phyloP scores from a whole-genome alignment of 30 jellyfish, hydroid and myxozoan species.

The Hydractinia symbiolongicarpus region DNA sequence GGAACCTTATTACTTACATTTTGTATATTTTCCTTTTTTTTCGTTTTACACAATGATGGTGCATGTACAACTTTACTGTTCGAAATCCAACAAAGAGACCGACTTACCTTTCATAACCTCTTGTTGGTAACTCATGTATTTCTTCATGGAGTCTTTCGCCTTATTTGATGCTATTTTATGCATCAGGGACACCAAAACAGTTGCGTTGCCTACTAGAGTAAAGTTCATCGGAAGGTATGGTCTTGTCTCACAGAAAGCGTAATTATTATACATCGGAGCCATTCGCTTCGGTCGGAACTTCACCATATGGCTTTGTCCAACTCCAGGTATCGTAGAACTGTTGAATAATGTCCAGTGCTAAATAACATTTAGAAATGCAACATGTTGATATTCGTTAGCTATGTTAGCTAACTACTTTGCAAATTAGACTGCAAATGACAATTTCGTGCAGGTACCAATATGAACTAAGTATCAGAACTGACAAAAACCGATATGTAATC shows the following conservation, averaged over 20 bases:
- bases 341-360: constrained; percentile 28
- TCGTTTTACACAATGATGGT: too few species aligned
- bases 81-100: too few species aligned
- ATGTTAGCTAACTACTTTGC: too few species aligned
- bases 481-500: too few species aligned
- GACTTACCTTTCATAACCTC: not conserved
- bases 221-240: not conserved
- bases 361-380: not conserved
- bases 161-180: constrained; percentile 2
- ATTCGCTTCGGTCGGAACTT: constrained; percentile 4
- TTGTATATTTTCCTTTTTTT: too few species aligned
- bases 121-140: not conserved
- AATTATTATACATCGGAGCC: not conserved
- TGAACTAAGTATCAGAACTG: too few species aligned
- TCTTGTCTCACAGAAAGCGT: constrained; percentile 10
- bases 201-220: not conserved
- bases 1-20: too few species aligned
- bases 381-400: too few species aligned
- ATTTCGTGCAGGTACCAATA: too few species aligned
- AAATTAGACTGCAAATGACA: too few species aligned
- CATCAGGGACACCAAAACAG: constrained; percentile 8
- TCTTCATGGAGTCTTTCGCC: constrained; percentile 8
- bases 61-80: too few species aligned
- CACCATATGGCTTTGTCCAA: not conserved
- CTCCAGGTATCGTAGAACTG: not conserved